Conservation (phyloP, 2,113 vertebrate genomes). For the Daphoenositta chrysoptera region DNA sequence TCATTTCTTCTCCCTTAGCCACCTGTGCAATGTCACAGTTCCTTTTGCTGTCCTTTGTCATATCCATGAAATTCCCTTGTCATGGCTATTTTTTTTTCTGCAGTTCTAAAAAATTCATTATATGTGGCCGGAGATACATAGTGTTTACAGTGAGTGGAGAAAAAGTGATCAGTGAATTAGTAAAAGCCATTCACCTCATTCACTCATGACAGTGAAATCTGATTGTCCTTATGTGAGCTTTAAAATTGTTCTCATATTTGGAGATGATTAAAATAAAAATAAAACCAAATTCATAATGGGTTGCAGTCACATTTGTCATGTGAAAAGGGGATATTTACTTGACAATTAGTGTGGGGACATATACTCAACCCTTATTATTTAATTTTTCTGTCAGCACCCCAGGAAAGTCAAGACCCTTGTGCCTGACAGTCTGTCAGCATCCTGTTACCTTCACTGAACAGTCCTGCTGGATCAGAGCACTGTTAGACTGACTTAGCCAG, state of each 20-base stretch:
- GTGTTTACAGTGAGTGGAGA: neutral
- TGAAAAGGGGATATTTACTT: neutral
- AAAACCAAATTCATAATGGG: neutral
- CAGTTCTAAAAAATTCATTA: neutral
- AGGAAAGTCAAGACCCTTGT: neutral
- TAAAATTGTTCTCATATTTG: neutral
- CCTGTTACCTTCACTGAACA: neutral
- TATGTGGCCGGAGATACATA: neutral
- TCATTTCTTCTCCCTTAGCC: neutral
- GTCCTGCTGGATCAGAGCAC: neutral
- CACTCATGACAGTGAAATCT: neutral
- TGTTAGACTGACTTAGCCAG: neutral
- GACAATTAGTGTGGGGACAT: neutral
- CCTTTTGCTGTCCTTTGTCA: neutral
- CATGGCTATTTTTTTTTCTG: neutral
- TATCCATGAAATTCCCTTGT: neutral
- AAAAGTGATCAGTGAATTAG: neutral
- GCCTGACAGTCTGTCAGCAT: neutral
- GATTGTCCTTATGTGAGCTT: neutral
- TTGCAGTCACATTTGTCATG: neutral
- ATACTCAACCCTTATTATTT: neutral
- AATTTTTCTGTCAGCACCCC: neutral
- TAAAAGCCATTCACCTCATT: neutral
- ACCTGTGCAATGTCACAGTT: neutral
- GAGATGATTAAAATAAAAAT: neutral